Evolutionary conservation across 2,113 vertebrate genomes (phyloP), one percentile per base, ranked within the genome.

Genomic region (Gila orcuttii): DNA sequence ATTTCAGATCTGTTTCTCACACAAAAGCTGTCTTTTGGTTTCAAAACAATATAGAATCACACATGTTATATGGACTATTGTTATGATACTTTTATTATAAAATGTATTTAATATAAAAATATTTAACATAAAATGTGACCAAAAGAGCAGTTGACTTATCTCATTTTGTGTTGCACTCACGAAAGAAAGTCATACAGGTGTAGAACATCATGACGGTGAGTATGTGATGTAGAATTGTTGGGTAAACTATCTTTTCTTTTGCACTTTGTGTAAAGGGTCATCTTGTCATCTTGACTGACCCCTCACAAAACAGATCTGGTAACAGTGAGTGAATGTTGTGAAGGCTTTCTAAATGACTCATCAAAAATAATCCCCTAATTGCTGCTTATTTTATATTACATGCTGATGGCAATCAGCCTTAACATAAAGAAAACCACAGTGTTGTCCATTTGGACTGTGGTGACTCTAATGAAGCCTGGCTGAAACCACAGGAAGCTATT

Each of bases 391-490:
- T 23, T 23, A 39, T 12, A 11, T 55, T 6, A 71, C 68, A 71
- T 42, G 36, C 39, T 71, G 36, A 23, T 42, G 68, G 19, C 36
- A 71, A 71, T 71, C 33, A 71, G 36, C 3, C 79, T 74, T 59
- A 36, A 12, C 21, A 31, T 84, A 76, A 62, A 84, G 82, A 64
- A 74, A 75, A 47, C 59, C 55, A 42, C 36, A 42, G 36, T 50
- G 39, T 15, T 11, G 25, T 76, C 71, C 55, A 47, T 84, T 62
- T 59, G 39, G 36, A 33, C 82, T 47, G 39, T 39, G 42, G 69
- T 60, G 45, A 55, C 19, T 68, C 15, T 68, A 55, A 68, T 85
- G 39, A 79, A 66, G 31, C 60, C 23, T 17, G 8, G 2, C 42
- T 2, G 45, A 52, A 78, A 79, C 62, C 62, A 62, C 1, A 6